These are phyloP conservation scores for Troides helena DNA, from an alignment of 2,888 invertebrate genomes.

Conservation along the genomic window DNA sequence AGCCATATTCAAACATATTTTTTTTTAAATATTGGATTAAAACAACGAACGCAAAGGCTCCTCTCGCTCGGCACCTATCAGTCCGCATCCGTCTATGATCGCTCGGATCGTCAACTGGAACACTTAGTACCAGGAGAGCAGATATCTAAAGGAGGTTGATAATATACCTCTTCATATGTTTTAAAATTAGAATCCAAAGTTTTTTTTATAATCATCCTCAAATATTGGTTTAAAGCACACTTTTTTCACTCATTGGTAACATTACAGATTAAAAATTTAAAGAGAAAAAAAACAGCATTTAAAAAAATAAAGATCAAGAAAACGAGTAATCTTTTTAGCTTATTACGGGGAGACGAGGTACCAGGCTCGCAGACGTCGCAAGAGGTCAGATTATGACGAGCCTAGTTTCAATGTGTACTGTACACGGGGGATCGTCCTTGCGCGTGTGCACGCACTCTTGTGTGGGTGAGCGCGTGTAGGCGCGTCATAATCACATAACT, in stretches of 20 bases:
- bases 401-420: constrained; percentile 54
- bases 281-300: constrained; percentile 35
- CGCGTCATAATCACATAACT: constrained; percentile 60
- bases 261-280: not conserved
- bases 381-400: constrained; percentile 69
- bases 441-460: constrained; percentile 43
- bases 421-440: constrained; percentile 41
- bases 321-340: constrained; percentile 76
- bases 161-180: not conserved
- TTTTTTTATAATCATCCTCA: not conserved
- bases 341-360: constrained; percentile 75
- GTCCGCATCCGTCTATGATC: constrained; percentile 54
- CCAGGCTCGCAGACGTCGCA: constrained; percentile 68
- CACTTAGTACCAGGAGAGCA: constrained; percentile 68
- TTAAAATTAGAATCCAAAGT: not conserved
- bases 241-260: too few species aligned
- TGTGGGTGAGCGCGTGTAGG: constrained; percentile 64
- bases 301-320: constrained; percentile 65
- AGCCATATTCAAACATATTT: not conserved
- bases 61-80: constrained; percentile 9
- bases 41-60: not conserved
- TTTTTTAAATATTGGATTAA: too few species aligned
- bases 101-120: constrained; percentile 78
- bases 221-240: too few species aligned
- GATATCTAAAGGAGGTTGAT: constrained; percentile 31